Evolutionary conservation across 2,797 vertebrate genomes (phyloP).

Genomic region (Pseudomugil tenellus): DNA sequence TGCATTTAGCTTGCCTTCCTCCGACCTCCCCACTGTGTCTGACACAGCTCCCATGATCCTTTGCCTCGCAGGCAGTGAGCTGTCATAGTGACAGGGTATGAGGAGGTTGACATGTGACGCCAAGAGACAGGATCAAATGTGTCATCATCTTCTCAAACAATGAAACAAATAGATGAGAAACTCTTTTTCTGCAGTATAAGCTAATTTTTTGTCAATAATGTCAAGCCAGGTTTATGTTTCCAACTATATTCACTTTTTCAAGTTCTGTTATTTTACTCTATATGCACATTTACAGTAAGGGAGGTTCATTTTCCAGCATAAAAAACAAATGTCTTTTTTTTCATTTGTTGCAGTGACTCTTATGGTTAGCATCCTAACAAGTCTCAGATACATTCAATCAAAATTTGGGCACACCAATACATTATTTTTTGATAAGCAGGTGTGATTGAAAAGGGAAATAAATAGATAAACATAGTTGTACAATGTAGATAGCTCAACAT

Average conservation of each 20-base stretch:
- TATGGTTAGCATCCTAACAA: not conserved
- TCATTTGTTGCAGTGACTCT: not conserved
- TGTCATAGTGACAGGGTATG: slow-evolving; percentile 79
- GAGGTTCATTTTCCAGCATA: slow-evolving; percentile 9
- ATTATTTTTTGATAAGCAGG: not conserved
- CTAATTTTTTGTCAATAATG: slow-evolving; percentile 39
- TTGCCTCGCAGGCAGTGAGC: slow-evolving; percentile 77
- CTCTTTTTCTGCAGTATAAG: slow-evolving; percentile 50
- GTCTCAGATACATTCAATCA: not conserved
- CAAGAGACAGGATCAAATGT: slow-evolving; percentile 79
- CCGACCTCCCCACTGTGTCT: slow-evolving; percentile 70
- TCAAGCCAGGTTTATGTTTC: slow-evolving; percentile 12
- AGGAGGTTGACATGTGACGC: slow-evolving; percentile 77
- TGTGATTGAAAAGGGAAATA: too few relatives aligned
- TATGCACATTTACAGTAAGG: not conserved
- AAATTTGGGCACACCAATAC: not conserved
- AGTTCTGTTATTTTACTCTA: slow-evolving; percentile 1
- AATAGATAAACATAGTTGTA: not conserved
- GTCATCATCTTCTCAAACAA: slow-evolving; percentile 79
- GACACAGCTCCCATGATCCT: slow-evolving; percentile 81
- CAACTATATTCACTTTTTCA: slow-evolving; percentile 13
- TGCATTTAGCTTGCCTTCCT: slow-evolving; percentile 66
- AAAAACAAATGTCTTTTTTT: slow-evolving; percentile 3
- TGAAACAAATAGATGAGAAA: slow-evolving; percentile 71
- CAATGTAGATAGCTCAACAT: not conserved